phyloP scores from a whole-genome alignment of 2,888 invertebrate genomes.

The Empis stercorea region DNA sequence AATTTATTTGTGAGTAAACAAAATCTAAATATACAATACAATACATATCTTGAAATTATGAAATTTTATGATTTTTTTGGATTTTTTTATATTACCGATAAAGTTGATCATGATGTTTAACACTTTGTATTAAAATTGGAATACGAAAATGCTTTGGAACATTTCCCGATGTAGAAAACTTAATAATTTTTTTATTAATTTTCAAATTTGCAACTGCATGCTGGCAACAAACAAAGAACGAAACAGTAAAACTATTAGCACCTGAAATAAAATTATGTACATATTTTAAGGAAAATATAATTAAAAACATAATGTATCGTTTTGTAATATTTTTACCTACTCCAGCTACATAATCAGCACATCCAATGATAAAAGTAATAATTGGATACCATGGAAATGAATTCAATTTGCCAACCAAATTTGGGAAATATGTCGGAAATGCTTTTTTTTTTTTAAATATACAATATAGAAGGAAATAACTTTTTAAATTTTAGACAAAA shows the following conservation, averaged over 20 bases:
- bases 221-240: constrained; percentile 23
- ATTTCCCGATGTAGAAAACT: constrained; percentile 18
- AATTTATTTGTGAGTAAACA: constrained; percentile 18
- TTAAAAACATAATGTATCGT: too few species aligned
- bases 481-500: background rate
- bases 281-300: too few species aligned
- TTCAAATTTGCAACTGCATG: constrained; percentile 23
- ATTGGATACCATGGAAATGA: constrained; percentile 17
- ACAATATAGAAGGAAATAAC: too few species aligned
- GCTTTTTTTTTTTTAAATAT: too few species aligned
- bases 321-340: constrained; percentile 15
- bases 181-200: constrained; percentile 19
- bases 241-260: constrained; percentile 24
- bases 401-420: too few species aligned
- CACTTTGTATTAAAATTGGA: constrained; percentile 22
- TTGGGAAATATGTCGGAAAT: constrained; percentile 20
- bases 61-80: too few species aligned
- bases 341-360: constrained; percentile 16
- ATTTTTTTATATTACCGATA: too few species aligned
- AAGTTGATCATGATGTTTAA: constrained; percentile 23
- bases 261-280: constrained; percentile 12
- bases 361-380: constrained; percentile 17
- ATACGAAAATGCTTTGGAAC: constrained; percentile 21
- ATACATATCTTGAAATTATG: too few species aligned
- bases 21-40: constrained; percentile 14